Evolutionary conservation across 23 tunicate species (phyloP), one percentile per base, ranked within the genome.

Genomic region (Styela clava): DNA sequence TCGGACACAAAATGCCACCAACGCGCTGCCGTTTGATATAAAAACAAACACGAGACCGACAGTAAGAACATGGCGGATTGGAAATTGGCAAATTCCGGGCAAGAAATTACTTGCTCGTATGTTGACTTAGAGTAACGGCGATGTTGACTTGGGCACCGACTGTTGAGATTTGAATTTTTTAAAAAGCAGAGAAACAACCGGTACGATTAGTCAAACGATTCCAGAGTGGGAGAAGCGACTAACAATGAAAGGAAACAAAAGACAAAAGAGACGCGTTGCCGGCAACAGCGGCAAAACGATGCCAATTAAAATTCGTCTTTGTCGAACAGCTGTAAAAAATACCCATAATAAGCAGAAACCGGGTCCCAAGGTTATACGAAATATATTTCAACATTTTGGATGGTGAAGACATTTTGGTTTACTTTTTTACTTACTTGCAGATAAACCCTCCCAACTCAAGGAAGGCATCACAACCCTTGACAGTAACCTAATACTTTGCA

Each of bases 151-250:
- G 76, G 35, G 82, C 84, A 44, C 83, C 97, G 90, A 85, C 88
- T 78, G 80, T 82, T 85, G 68, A 77, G 79, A 74, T 91, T 86
- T 67, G 85, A 91, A 91, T 35, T 91, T 91, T 83, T 86, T 69
- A 91, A 91, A 91, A 81, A 62, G 37, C 70, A 87, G 52, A 35
- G 37, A 82, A 82, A 27, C 72, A 64, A 83, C 68, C 63, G 79
- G 68, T 32, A 0, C 71, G 71, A 67, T 67, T 67, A 25, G 71
- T 67, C 31, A 67, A 64, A 68, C 36, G 37, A 63, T 26, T 33
- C 64, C 44, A 1, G 62, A 64, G 78, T 35, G 63, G 82, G 63
- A 24, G 82, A 24, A 44, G 24, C 24, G 63, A 78, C 24, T 63
- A 27, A 44, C 56, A 44, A 44, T 44, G 28, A 78, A 44, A 27